phyloP scores from a whole-genome alignment of 2,797 vertebrate species.

The Malurus leucopterus region DNA sequence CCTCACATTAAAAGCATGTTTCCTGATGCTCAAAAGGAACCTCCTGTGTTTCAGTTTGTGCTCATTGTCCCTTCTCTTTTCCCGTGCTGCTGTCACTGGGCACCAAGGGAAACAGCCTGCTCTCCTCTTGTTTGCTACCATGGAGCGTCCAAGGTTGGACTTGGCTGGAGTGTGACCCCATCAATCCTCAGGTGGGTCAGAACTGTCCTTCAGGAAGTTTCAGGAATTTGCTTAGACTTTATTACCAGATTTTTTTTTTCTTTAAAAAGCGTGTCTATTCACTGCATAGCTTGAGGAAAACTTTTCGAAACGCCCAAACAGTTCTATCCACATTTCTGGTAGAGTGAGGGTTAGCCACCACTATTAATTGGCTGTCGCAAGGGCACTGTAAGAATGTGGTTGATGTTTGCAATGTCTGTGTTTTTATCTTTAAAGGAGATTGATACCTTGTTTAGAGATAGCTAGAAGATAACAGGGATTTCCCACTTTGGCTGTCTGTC shows the following conservation, averaged over 20 bases:
- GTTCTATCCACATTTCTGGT: not conserved
- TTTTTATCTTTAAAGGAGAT: not conserved
- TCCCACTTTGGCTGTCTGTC: not conserved
- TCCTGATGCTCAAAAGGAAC: not conserved
- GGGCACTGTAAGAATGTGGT: slow-evolving; percentile 19
- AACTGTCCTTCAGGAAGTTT: not conserved
- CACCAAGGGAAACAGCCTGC: not conserved
- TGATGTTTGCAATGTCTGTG: not conserved
- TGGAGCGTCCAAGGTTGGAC: not conserved
- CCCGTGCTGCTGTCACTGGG: too few species aligned
- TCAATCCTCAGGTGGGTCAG: not conserved
- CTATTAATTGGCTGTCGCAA: slow-evolving; percentile 15
- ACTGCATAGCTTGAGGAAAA: not conserved
- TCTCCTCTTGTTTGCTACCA: not conserved
- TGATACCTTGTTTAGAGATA: not conserved
- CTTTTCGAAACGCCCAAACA: not conserved
- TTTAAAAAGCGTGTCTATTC: not conserved
- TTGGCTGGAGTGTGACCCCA: not conserved
- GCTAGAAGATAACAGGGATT: not conserved
- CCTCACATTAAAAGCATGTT: not conserved
- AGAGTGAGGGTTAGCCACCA: not conserved
- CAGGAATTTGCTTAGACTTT: not conserved
- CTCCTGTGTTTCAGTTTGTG: not conserved
- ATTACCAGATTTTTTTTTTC: not conserved
- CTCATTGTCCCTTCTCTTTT: not conserved